A percentile compares a stretch with the other conserved stretches of the same genome.
phyloP scores from a whole-genome alignment of 2,113 vertebrate genomes.

The Falco punctatus region DNA sequence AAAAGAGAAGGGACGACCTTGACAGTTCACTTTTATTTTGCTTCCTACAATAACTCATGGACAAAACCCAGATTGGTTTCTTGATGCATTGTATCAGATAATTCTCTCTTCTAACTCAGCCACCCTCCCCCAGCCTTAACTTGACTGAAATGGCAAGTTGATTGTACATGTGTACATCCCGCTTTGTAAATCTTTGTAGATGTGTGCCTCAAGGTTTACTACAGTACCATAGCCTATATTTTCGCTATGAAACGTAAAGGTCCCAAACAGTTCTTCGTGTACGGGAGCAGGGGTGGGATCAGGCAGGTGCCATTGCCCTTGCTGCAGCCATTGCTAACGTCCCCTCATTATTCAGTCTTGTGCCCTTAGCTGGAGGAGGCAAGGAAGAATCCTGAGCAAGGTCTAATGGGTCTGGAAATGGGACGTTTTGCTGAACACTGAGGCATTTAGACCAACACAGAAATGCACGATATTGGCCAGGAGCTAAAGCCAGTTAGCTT shows the following conservation, averaged over 20 bases:
- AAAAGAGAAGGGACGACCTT: neutral
- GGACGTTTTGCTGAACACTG: neutral
- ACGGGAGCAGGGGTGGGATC: neutral
- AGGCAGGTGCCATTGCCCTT: neutral
- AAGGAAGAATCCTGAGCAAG: neutral
- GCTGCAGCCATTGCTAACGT: neutral
- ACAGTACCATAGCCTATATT: neutral
- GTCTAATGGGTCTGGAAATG: neutral
- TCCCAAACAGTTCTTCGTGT: fast-evolving
- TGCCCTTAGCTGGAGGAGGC: neutral
- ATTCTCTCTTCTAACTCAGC: neutral
- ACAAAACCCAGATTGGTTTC: neutral
- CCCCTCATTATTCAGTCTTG: fast-evolving
- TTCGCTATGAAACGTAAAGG: neutral
- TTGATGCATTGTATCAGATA: neutral
- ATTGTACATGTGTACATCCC: neutral
- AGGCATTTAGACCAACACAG: neutral
- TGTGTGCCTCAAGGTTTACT: neutral
- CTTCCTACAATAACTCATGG: neutral
- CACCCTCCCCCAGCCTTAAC: neutral
- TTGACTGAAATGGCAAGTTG: neutral
- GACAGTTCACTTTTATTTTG: constrained; percentile 8
- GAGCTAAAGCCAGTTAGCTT: neutral
- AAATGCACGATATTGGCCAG: neutral
- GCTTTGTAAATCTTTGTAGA: neutral